Evolutionary conservation across 2,797 vertebrate species (phyloP).

Genomic region (Falco biarmicus): DNA sequence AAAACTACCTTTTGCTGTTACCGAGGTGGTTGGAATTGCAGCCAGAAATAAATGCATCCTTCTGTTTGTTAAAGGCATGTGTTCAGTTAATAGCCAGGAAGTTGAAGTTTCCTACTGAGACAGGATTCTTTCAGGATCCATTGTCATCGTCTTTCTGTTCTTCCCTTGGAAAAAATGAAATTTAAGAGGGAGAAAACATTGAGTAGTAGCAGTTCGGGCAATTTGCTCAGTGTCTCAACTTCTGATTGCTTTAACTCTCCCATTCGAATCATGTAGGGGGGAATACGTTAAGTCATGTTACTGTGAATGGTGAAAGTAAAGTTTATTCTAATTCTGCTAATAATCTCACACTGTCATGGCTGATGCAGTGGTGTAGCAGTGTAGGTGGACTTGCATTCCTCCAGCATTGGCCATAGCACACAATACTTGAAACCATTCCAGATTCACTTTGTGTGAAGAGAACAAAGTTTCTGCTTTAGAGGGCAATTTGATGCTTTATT

Average conservation of each 20-base stretch:
- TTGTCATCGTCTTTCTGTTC: constrained; percentile 28
- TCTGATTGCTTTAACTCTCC: background rate
- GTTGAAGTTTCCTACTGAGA: background rate
- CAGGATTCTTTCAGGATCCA: constrained; percentile 33
- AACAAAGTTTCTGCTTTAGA: constrained; percentile 10
- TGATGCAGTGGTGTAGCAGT: background rate
- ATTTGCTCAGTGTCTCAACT: background rate
- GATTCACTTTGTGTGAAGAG: background rate
- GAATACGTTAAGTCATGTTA: background rate
- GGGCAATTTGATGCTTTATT: background rate
- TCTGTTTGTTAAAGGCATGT: background rate
- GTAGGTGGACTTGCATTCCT: constrained; percentile 1
- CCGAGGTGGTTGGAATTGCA: background rate
- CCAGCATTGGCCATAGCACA: background rate
- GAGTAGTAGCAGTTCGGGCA: background rate
- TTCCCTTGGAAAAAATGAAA: background rate
- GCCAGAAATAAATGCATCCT: background rate
- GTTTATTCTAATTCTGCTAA: background rate
- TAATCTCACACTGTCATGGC: background rate
- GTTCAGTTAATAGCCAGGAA: constrained; percentile 9
- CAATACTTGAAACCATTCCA: background rate
- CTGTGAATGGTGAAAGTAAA: background rate
- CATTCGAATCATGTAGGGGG: background rate
- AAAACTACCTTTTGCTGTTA: constrained; percentile 13
- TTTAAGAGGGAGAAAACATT: background rate